Evolutionary conservation across 2,797 vertebrate species (phyloP), one percentile per base, ranked within the genome.

Genomic region (Eulemur rubriventer): DNA sequence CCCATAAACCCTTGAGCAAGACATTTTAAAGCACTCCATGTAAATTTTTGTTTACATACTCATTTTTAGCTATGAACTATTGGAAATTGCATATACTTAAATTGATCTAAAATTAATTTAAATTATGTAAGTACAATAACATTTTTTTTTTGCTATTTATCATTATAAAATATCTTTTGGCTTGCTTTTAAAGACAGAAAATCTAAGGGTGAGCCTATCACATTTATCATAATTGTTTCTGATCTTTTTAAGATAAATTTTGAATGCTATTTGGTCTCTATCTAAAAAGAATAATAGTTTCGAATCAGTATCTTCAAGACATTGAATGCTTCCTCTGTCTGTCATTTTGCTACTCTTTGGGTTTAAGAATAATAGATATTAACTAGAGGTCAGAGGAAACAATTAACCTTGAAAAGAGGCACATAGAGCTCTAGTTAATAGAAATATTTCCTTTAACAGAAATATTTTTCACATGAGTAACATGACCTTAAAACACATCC

Each of bases 381-480:
- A 95, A 93, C 50, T 82, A 48, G 73, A 96, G 81, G 95, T 95
- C 59, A 88, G 20, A 84, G n/a, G 33, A 96, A 91, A 96, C 22
- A 95, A 96, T 94, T 96, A 97, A 97, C 87, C 92, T 96, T 86
- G 46, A 88, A n/a, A 84, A 85, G 24, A 87, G 93, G 38, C 35
- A 61, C 52, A 38, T 22, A 65, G 26, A 22, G 4, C 11, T 75
- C 33, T 52, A 87, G 57, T 87, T 97, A 95, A 76, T 93, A 48
- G 33, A 93, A 95, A 95, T 79, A 81, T 46, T 55, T 80, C 43
- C 4, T 41, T 80, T 97, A 94, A 61, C 57, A 41, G 30, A 81
- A 92, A 90, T 67, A 80, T 50, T 83, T 87, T 81, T 76, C 46
- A 89, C 79, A 73, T 82, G 78, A 93, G 57, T 75, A 92, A 96